Conservation (phyloP, 1,140 invertebrate genomes). For the Pemphigus obesinymphae region DNA sequence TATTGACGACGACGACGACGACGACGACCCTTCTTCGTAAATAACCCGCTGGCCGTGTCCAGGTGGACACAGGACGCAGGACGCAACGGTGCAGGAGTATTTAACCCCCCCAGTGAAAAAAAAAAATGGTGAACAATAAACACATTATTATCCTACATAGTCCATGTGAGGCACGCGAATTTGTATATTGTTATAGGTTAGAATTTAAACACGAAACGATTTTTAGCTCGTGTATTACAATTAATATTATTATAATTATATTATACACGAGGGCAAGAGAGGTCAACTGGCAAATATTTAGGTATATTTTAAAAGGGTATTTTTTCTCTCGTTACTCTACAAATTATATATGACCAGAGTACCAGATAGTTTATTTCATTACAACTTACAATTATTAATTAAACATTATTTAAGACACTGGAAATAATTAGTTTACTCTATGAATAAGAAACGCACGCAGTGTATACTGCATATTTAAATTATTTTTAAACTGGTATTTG, state of each 20-base stretch:
- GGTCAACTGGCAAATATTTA: not conserved
- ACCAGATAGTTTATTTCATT: not conserved
- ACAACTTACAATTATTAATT: not conserved
- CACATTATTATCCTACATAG: not conserved
- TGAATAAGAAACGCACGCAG: not conserved
- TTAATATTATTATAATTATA: too few species aligned
- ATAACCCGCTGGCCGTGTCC: constrained; percentile 16
- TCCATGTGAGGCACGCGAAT: not conserved
- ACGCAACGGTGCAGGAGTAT: not conserved
- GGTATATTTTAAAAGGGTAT: not conserved
- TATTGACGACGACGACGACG: constrained; percentile 1
- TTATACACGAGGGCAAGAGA: not conserved
- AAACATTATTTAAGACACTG: not conserved
- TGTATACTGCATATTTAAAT: not conserved
- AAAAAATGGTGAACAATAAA: not conserved
- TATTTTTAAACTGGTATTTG: not conserved
- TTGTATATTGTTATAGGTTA: not conserved
- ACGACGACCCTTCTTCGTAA: constrained; percentile 4
- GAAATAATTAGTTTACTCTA: not conserved
- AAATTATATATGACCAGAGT: not conserved
- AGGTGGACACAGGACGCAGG: not conserved
- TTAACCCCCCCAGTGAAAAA: not conserved
- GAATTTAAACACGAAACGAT: not conserved
- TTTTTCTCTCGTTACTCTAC: too few species aligned
- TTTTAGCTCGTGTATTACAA: not conserved